Conservation (phyloP, 2,113 vertebrate species). For the Rhinichthys klamathensis region DNA sequence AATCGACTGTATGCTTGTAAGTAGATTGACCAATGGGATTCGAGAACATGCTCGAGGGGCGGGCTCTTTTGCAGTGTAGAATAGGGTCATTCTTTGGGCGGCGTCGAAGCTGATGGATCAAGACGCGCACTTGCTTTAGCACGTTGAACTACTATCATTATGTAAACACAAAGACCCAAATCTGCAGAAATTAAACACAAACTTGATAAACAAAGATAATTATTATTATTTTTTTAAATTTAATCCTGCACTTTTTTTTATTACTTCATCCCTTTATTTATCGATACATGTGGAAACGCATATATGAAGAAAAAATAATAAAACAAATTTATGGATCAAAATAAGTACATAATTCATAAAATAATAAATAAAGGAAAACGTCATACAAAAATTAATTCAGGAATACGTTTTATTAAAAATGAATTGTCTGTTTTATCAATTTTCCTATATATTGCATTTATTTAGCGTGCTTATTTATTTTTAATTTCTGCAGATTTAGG, state of each 20-base stretch:
- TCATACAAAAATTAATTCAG: background rate
- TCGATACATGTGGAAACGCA: background rate
- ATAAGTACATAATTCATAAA: too few relatives aligned
- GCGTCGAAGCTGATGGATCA: conserved; percentile 33
- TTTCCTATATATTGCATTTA: background rate
- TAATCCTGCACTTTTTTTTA: background rate
- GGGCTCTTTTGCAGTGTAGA: conserved; percentile 40
- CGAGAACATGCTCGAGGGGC: conserved; percentile 9
- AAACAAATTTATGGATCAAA: too few relatives aligned
- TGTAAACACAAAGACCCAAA: background rate
- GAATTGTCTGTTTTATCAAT: too few relatives aligned
- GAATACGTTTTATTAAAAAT: too few relatives aligned
- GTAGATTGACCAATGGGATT: conserved; percentile 50
- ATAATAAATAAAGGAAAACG: background rate
- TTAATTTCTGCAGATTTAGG: background rate
- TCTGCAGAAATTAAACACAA: too few relatives aligned
- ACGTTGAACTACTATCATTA: background rate
- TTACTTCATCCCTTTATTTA: background rate
- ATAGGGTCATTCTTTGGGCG: conserved; percentile 56
- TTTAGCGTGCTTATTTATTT: background rate
- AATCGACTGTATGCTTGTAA: conserved; percentile 24
- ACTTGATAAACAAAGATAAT: background rate
- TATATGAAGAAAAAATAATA: too few relatives aligned
- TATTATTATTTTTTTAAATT: too few relatives aligned
- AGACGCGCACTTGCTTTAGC: background rate